These are phyloP conservation scores for Nylanderia fulva DNA, from an alignment of 1,140 invertebrate species.

Conservation along the genomic window DNA sequence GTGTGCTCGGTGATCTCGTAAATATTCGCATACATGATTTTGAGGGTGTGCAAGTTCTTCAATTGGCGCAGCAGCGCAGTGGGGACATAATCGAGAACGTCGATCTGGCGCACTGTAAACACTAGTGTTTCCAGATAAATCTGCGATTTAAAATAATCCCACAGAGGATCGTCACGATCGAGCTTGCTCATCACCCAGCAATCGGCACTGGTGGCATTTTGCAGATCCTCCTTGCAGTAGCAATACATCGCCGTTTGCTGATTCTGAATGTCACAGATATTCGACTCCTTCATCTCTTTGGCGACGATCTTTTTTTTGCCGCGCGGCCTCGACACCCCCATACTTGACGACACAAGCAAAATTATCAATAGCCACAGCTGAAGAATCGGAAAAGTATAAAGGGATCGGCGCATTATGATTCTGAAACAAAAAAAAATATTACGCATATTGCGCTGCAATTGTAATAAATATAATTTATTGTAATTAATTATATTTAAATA, in stretches of 20 bases:
- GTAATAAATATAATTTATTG: no score
- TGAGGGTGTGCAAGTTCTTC: constrained; percentile 88
- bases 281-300: constrained; percentile 74
- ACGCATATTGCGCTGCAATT: not conserved
- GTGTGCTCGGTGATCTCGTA: constrained; percentile 88
- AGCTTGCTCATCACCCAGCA: constrained; percentile 90
- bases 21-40: constrained; percentile 90
- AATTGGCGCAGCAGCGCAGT: constrained; percentile 89
- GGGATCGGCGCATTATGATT: constrained; percentile 69
- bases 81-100: constrained; percentile 89
- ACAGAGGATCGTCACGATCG: constrained; percentile 88
- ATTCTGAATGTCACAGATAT: constrained; percentile 84
- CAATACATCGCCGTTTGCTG: constrained; percentile 83
- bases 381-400: constrained; percentile 58
- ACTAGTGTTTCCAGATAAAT: constrained; percentile 89
- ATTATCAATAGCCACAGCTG: constrained; percentile 70
- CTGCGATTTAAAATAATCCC: constrained; percentile 90
- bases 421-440: constrained; percentile 61
- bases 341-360: constrained; percentile 53
- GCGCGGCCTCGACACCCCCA: constrained; percentile 69
- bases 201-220: constrained; percentile 85
- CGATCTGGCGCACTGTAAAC: constrained; percentile 89
- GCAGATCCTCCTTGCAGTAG: constrained; percentile 81
- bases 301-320: constrained; percentile 73
- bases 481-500: no score